Percentiles rank a stretch among this genome's conserved stretches.
phyloP scores from a whole-genome alignment of 2,113 vertebrate species.

The Oplegnathus fasciatus region DNA sequence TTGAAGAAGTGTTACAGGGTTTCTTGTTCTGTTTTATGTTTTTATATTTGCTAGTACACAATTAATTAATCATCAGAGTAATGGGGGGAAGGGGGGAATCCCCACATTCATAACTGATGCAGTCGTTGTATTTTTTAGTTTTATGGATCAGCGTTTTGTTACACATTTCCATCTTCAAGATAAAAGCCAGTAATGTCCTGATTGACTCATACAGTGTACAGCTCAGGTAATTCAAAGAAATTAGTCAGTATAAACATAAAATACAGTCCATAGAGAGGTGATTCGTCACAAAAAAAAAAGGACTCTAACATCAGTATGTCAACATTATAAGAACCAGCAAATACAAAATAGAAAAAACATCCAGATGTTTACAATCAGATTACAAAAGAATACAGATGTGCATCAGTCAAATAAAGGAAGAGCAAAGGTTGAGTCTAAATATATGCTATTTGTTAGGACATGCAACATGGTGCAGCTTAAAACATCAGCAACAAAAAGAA shows the following conservation, averaged over 20 bases:
- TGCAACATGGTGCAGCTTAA: not conserved
- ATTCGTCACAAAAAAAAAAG: not conserved
- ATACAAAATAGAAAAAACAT: not conserved
- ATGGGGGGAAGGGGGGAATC: not conserved
- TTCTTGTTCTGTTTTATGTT: constrained; percentile 18
- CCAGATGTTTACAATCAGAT: not conserved
- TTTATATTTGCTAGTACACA: not conserved
- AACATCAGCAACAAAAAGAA: not conserved
- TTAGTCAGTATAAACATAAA: not conserved
- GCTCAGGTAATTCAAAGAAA: not conserved
- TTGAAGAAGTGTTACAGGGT: constrained; percentile 15
- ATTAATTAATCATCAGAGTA: not conserved
- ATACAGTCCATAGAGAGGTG: not conserved
- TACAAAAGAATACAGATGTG: not conserved
- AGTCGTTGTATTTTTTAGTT: not conserved
- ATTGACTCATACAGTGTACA: not conserved
- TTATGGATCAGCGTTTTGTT: not conserved
- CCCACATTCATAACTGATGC: not conserved
- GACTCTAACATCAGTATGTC: not conserved
- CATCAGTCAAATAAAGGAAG: not conserved
- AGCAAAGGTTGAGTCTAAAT: no score
- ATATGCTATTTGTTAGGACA: not conserved
- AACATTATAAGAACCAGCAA: not conserved
- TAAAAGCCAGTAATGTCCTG: not conserved
- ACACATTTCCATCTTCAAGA: not conserved